These are phyloP conservation scores for Epinephelus moara DNA, from an alignment of 2,113 vertebrate genomes.

Conservation along the genomic window DNA sequence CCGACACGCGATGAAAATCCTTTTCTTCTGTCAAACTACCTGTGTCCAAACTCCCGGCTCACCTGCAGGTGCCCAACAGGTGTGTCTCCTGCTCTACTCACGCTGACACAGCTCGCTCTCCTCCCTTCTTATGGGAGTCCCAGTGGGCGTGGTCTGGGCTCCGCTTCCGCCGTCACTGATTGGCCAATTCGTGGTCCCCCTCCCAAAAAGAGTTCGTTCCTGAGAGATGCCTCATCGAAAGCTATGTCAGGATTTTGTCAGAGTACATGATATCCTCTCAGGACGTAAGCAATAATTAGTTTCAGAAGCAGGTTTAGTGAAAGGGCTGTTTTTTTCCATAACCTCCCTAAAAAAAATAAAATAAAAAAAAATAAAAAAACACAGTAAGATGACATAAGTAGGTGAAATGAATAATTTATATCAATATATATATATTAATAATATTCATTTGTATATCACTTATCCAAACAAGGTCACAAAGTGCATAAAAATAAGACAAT, in stretches of 20 bases:
- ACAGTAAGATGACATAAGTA: not conserved
- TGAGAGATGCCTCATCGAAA: conserved; percentile 19
- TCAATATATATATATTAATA: no score
- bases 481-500: no score
- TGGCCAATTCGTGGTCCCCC: conserved; percentile 26
- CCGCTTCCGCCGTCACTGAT: conserved; percentile 23
- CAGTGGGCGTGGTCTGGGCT: conserved; percentile 4
- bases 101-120: fast-evolving
- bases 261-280: not conserved
- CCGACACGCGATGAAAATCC: not conserved
- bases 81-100: not conserved
- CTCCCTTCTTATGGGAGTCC: not conserved
- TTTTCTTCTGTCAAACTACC: not conserved
- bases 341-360: not conserved
- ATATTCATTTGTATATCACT: no score
- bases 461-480: no score
- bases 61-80: conserved; percentile 20
- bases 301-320: conserved; percentile 4
- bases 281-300: not conserved
- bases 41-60: not conserved
- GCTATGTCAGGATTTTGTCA: conserved; percentile 4
- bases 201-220: not conserved
- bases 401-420: not conserved
- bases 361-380: no score
- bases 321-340: conserved; percentile 16